A percentile compares a stretch with the other conserved stretches of the same genome.
These are phyloP conservation scores for Cotesia glomerata DNA, from an alignment of 1,140 invertebrate species.

Conservation along the genomic window DNA sequence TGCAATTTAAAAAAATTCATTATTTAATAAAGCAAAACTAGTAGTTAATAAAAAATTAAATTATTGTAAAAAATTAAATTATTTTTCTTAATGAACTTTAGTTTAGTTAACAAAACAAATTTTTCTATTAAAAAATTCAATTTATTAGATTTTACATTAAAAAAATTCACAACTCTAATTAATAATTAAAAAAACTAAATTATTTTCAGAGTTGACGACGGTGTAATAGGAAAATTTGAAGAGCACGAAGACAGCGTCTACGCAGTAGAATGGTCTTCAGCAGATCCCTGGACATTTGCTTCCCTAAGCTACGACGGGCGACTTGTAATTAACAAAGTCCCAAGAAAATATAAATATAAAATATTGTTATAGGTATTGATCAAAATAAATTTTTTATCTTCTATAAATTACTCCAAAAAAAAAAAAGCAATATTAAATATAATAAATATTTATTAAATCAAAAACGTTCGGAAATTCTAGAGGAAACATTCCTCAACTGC, in stretches of 20 bases:
- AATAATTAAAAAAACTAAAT: not conserved
- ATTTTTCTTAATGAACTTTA: too few species aligned
- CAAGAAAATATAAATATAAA: constrained; percentile 90
- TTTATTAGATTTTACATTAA: too few species aligned
- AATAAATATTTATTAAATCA: constrained; percentile 57
- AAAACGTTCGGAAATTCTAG: constrained; percentile 81
- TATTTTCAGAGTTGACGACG: constrained; percentile 73
- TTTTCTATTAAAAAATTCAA: not conserved
- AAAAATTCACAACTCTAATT: constrained; percentile 21
- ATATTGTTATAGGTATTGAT: constrained; percentile 71
- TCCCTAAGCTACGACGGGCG: constrained; percentile 96
- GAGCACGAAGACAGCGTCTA: constrained; percentile 99
- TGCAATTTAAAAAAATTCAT: too few species aligned
- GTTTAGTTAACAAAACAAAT: too few species aligned
- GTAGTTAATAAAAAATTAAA: too few species aligned
- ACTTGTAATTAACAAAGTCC: constrained; percentile 90
- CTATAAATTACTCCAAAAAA: constrained; percentile 6
- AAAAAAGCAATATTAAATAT: not conserved
- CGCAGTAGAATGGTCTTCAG: constrained; percentile 94
- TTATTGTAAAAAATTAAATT: too few species aligned
- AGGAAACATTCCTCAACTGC: constrained; percentile 84
- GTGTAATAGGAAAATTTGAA: constrained; percentile 87
- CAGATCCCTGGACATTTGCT: constrained; percentile 98
- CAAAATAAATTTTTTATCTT: constrained; percentile 1
- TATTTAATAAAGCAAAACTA: too few species aligned